Evolutionary conservation across 1,140 invertebrate species (phyloP).

Genomic region (Aphelinus certus): DNA sequence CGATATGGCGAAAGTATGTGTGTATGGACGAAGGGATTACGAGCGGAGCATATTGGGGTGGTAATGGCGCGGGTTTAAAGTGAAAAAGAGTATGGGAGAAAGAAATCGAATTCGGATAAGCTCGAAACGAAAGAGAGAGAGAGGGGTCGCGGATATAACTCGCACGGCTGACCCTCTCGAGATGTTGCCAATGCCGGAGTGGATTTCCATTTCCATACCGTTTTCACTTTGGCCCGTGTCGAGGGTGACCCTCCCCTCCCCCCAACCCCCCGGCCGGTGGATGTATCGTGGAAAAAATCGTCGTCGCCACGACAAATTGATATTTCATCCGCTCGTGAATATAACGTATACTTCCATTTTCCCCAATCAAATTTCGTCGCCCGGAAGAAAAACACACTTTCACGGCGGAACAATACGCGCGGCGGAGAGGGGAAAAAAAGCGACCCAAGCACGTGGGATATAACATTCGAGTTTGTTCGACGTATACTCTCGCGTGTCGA

Average conservation of each 20-base stretch:
- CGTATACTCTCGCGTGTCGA: no score
- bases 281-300: conserved; percentile 45
- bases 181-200: conserved; percentile 59
- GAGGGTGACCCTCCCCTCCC: neutral
- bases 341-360: conserved; percentile 27
- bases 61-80: no score
- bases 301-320: conserved; percentile 52
- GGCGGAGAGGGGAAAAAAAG: no score
- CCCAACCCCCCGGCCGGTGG: neutral
- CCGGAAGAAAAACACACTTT: no score
- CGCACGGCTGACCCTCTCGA: conserved; percentile 55
- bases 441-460: no score
- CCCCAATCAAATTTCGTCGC: neutral
- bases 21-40: no score
- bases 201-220: conserved; percentile 62
- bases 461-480: no score
- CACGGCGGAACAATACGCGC: no score
- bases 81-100: conserved; percentile 5
- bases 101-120: conserved; percentile 24
- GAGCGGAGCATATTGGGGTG: no score
- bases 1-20: no score
- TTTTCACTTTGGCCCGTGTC: conserved; percentile 34
- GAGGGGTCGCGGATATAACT: conserved; percentile 36
- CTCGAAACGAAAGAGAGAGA: conserved; percentile 11
- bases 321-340: conserved; percentile 49